Evolutionary conservation across 2,797 vertebrate genomes (phyloP).

Genomic region (Acrocephalus scirpaceus): DNA sequence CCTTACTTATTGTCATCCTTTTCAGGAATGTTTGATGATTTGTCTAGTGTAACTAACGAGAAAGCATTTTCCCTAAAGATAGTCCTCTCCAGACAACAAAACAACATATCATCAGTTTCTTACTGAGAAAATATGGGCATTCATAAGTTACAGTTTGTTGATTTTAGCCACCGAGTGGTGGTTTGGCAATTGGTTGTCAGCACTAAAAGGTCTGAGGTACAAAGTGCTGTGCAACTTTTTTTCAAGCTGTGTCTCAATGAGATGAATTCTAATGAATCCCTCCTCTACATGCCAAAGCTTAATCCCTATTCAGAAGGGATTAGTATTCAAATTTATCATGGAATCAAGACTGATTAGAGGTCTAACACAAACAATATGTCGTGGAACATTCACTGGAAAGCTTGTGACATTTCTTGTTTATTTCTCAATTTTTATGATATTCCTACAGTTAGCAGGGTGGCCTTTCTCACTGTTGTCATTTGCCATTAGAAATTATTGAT

Average conservation of each 20-base stretch:
- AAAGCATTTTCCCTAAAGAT: conserved; percentile 30
- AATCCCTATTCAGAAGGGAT: conserved; percentile 80
- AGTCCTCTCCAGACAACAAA: not conserved
- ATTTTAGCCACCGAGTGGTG: conserved; percentile 48
- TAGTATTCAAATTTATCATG: conserved; percentile 79
- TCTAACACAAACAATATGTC: conserved; percentile 52
- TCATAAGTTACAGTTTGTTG: conserved; percentile 49
- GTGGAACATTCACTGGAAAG: conserved; percentile 59
- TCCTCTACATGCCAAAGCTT: conserved; percentile 62
- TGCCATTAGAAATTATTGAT: conserved; percentile 15
- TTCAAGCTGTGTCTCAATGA: conserved; percentile 72
- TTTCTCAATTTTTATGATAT: conserved; percentile 38
- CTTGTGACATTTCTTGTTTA: conserved; percentile 37
- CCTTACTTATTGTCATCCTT: not conserved
- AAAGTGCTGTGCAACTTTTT: conserved; percentile 49
- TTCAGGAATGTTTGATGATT: not conserved
- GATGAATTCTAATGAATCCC: conserved; percentile 78
- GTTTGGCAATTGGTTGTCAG: conserved; percentile 56
- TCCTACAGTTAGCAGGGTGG: not conserved
- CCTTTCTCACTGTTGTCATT: conserved; percentile 7
- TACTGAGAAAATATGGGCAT: not conserved
- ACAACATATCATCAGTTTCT: not conserved
- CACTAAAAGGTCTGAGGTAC: conserved; percentile 26
- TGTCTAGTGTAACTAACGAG: not conserved
- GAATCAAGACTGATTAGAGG: conserved; percentile 73